Evolutionary conservation across 2,797 vertebrate genomes (phyloP).

Genomic region (Pseudomugil gertrudae): DNA sequence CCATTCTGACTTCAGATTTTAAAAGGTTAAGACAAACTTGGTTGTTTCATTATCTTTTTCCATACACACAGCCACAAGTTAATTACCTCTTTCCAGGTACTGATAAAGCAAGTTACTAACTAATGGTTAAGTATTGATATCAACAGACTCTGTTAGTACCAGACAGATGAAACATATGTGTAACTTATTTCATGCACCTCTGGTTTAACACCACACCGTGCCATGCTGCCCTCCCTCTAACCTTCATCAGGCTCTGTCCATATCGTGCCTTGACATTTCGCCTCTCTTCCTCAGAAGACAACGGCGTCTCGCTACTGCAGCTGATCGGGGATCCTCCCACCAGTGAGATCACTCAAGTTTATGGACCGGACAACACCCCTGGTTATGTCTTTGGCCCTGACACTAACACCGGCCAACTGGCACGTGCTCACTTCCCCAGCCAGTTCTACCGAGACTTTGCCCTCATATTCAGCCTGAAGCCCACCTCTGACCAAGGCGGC

Average conservation of each 20-base stretch:
- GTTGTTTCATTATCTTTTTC: background rate
- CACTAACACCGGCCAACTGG: constrained; percentile 87
- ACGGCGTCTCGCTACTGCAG: constrained; percentile 87
- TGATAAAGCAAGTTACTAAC: background rate
- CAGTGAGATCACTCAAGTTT: constrained; percentile 78
- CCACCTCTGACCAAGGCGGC: constrained; percentile 79
- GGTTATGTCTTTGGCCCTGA: constrained; percentile 85
- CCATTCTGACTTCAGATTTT: too few species aligned
- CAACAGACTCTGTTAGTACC: too few species aligned
- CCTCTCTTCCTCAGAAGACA: constrained; percentile 71
- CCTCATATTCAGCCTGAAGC: constrained; percentile 88
- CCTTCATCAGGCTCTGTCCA: background rate
- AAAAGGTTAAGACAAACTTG: background rate
- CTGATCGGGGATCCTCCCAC: constrained; percentile 91
- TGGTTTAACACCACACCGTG: constrained; percentile 56
- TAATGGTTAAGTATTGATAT: background rate
- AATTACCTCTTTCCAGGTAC: background rate
- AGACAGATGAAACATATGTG: constrained; percentile 16
- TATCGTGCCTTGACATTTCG: constrained; percentile 27
- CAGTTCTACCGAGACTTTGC: constrained; percentile 92
- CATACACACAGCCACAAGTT: background rate
- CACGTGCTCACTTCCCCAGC: constrained; percentile 85
- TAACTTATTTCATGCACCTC: constrained; percentile 11
- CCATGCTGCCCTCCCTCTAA: constrained; percentile 63
- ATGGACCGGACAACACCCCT: constrained; percentile 80